Percentiles rank a stretch among this genome's conserved stretches.
phyloP scores from a whole-genome alignment of 2,888 invertebrate species.

The Meiosimyza platycephala region DNA sequence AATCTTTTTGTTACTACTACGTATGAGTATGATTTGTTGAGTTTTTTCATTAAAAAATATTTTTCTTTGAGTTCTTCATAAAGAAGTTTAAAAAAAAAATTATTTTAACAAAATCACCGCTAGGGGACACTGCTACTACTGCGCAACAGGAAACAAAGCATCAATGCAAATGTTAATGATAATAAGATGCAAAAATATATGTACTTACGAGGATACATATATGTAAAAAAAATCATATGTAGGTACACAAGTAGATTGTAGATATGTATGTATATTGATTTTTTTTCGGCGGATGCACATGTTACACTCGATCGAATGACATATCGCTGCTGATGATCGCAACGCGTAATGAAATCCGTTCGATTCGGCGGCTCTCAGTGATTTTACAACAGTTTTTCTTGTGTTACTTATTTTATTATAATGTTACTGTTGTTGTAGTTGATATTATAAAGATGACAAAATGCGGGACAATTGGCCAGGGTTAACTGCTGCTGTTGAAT shows the following conservation, averaged over 20 bases:
- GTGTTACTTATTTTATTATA: neutral
- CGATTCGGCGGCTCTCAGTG: slow-evolving; percentile 50
- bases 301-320: slow-evolving; percentile 8
- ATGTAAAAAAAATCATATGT: too few relatives aligned
- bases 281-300: slow-evolving; percentile 25
- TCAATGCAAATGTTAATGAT: slow-evolving; percentile 29
- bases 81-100: too few relatives aligned
- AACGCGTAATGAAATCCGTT: slow-evolving; percentile 46
- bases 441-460: slow-evolving; percentile 39
- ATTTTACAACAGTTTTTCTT: slow-evolving; percentile 51
- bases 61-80: too few relatives aligned
- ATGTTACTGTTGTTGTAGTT: slow-evolving; percentile 37
- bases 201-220: neutral
- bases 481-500: slow-evolving; percentile 13
- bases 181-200: slow-evolving; percentile 26
- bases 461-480: slow-evolving; percentile 34
- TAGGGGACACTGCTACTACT: neutral
- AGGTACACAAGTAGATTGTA: too few relatives aligned
- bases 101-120: neutral
- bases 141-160: slow-evolving; percentile 29
- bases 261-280: neutral
- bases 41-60: neutral
- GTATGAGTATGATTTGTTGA: too few relatives aligned
- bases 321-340: slow-evolving; percentile 4
- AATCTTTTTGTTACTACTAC: neutral